Percentiles rank a stretch among this genome's conserved stretches.
These are phyloP conservation scores for Pentamera pediparva DNA, from an alignment of 53 echinoderm and acorn worm genomes.

Conservation along the genomic window DNA sequence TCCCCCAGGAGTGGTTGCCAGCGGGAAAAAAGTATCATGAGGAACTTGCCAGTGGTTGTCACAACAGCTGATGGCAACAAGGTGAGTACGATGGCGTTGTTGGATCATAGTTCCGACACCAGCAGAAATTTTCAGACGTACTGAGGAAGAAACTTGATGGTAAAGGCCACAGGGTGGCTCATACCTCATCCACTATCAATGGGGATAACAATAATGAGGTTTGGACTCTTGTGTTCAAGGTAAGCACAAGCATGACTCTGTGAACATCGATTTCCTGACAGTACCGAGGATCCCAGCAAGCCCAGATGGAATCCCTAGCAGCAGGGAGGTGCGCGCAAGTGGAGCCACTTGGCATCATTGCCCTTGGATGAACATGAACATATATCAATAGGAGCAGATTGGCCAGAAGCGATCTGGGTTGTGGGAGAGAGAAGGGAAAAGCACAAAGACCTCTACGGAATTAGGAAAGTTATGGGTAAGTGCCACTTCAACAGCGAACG, in stretches of 20 bases:
- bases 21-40: slow-evolving; percentile 39
- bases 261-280: slow-evolving; percentile 33
- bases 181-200: slow-evolving; percentile 37
- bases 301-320: slow-evolving; percentile 26
- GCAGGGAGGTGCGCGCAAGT: slow-evolving; percentile 34
- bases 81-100: slow-evolving; percentile 41
- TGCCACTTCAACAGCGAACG: too few species aligned
- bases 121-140: slow-evolving; percentile 38
- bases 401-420: slow-evolving; percentile 38
- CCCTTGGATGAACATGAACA: slow-evolving; percentile 31
- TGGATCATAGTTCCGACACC: slow-evolving; percentile 42
- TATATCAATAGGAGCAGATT: slow-evolving; percentile 30
- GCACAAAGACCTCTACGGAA: slow-evolving; percentile 32
- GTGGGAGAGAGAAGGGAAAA: slow-evolving; percentile 33
- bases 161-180: slow-evolving; percentile 28
- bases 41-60: slow-evolving; percentile 30
- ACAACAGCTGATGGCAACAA: slow-evolving; percentile 29
- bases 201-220: slow-evolving; percentile 33
- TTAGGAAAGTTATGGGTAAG: too few species aligned
- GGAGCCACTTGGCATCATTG: slow-evolving; percentile 33
- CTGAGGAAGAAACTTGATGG: slow-evolving; percentile 26
- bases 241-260: slow-evolving; percentile 27
- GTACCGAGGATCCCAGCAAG: slow-evolving; percentile 37
- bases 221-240: slow-evolving; percentile 31
- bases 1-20: slow-evolving; percentile 37